Evolutionary conservation across 1,140 invertebrate genomes (phyloP).

Genomic region (Hesperophylax magnus): DNA sequence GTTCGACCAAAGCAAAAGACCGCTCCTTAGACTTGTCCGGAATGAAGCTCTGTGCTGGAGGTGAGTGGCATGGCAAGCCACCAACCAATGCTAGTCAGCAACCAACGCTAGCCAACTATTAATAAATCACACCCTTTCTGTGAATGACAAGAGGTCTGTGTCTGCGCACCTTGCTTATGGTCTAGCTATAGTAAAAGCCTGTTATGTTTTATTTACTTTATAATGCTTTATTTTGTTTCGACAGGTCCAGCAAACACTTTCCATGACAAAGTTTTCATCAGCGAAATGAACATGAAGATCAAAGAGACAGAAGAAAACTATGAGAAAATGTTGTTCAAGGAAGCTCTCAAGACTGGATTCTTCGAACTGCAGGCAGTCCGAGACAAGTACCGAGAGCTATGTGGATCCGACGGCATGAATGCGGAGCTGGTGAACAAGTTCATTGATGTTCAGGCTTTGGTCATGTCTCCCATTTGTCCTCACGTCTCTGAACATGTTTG

Average conservation of each 20-base stretch:
- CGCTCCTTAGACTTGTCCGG: too few relatives aligned
- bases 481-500: conserved; percentile 96
- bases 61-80: too few relatives aligned
- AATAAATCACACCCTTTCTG: too few relatives aligned
- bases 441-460: conserved; percentile 89
- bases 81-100: too few relatives aligned
- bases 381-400: conserved; percentile 94
- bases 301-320: conserved; percentile 88
- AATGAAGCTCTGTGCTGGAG: too few relatives aligned
- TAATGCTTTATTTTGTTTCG: too few relatives aligned
- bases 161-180: too few relatives aligned
- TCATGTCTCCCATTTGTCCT: conserved; percentile 96
- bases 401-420: conserved; percentile 79
- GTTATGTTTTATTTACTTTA: too few relatives aligned
- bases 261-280: conserved; percentile 92
- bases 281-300: conserved; percentile 94
- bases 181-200: too few relatives aligned
- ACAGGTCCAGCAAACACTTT: conserved; percentile 75
- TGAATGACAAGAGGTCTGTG: too few relatives aligned
- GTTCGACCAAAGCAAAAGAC: too few relatives aligned
- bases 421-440: conserved; percentile 85
- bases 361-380: conserved; percentile 93
- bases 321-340: conserved; percentile 93
- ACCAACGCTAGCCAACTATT: too few relatives aligned
- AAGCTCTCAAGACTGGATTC: conserved; percentile 93